These are phyloP conservation scores for Eulemur macaco DNA, from an alignment of 2,113 vertebrate species.

Conservation along the genomic window DNA sequence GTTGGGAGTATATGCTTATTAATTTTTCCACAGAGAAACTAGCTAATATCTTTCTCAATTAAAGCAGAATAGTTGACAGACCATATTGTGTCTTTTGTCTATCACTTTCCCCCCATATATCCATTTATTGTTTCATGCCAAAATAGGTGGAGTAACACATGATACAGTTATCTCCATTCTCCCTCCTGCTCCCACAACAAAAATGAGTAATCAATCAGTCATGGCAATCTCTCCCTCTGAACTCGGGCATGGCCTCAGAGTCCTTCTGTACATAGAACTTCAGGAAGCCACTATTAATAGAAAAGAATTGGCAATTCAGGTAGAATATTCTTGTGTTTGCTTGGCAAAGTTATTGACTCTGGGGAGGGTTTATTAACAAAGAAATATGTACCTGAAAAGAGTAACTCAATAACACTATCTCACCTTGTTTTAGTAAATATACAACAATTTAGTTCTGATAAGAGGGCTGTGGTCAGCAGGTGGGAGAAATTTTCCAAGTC, in stretches of 20 bases:
- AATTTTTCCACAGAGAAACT: neutral
- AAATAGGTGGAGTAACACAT: neutral
- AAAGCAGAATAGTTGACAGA: neutral
- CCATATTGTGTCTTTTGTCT: neutral
- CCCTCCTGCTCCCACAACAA: neutral
- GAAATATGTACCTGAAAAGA: neutral
- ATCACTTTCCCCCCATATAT: neutral
- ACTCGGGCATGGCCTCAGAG: neutral
- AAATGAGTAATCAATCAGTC: neutral
- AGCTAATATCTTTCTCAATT: neutral
- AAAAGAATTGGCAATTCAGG: neutral
- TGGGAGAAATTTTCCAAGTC: neutral
- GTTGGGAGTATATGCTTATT: neutral
- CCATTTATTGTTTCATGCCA: neutral
- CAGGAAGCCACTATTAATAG: conserved; percentile 29
- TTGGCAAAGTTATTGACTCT: conserved; percentile 9
- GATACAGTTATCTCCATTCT: neutral
- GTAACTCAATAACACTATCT: neutral
- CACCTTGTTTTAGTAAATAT: neutral
- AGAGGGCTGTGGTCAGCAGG: neutral
- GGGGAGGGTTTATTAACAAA: neutral
- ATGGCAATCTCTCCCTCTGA: neutral
- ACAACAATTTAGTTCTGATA: neutral
- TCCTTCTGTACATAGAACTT: neutral
- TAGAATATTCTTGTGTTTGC: neutral